Conservation (phyloP, 2,113 vertebrate species). For the Odocoileus virginianus region DNA sequence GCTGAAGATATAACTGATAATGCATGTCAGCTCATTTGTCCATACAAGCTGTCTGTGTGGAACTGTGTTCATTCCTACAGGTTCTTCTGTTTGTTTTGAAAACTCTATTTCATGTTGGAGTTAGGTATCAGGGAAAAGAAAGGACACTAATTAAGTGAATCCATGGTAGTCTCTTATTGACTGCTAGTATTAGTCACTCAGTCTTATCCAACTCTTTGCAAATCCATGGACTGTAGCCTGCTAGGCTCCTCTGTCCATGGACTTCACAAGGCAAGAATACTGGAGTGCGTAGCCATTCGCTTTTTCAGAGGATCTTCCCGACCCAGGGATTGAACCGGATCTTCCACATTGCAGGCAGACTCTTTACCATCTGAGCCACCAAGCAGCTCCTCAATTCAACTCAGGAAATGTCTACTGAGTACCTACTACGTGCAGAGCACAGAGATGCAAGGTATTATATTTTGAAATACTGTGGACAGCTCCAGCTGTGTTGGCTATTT, state of each 20-base stretch:
- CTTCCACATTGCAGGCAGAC: not conserved
- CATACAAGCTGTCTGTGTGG: not conserved
- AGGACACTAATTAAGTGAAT: not conserved
- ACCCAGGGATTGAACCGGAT: not conserved
- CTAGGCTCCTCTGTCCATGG: not conserved
- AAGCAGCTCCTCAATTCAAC: not conserved
- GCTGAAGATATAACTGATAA: not conserved
- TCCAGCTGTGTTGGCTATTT: not conserved
- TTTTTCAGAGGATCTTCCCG: not conserved
- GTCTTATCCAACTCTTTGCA: not conserved
- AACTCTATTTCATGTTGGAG: not conserved
- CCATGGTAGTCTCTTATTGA: not conserved
- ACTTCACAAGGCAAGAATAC: not conserved
- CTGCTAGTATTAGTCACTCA: not conserved
- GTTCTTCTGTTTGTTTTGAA: constrained; percentile 44
- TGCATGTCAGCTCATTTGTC: constrained; percentile 40
- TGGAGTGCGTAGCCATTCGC: not conserved
- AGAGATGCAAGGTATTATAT: not conserved
- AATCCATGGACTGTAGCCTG: not conserved
- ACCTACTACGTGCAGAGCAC: not conserved
- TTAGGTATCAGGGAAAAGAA: not conserved
- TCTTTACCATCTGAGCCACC: not conserved
- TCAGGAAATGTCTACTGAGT: not conserved
- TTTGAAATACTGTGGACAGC: not conserved
- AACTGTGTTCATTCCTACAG: not conserved